These are phyloP conservation scores for Narcine bancroftii DNA, from an alignment of 2,113 vertebrate genomes.

Conservation along the genomic window DNA sequence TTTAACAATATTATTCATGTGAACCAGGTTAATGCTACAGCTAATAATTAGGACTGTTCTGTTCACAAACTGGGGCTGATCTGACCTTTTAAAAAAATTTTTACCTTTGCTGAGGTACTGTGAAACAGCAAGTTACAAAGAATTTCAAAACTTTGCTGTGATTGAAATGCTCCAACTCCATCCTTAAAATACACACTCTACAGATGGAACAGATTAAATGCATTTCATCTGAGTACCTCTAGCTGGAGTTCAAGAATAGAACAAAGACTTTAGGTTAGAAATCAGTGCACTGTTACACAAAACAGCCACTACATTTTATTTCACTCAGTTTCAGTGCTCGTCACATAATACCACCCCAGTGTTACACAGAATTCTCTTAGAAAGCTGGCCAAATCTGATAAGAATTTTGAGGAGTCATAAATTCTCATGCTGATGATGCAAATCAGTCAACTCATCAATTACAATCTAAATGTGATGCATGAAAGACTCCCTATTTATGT, in stretches of 20 bases:
- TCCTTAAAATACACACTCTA: neutral
- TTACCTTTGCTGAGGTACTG: neutral
- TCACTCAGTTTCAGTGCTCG: no score
- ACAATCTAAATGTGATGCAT: neutral
- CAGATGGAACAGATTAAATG: neutral
- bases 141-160: neutral
- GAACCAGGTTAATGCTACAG: neutral
- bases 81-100: no score
- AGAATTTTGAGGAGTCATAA: neutral
- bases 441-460: neutral
- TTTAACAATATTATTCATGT: neutral
- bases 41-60: neutral
- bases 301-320: no score
- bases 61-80: neutral
- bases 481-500: neutral
- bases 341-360: no score
- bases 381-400: neutral
- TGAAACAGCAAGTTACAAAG: neutral
- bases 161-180: neutral
- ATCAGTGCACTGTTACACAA: no score
- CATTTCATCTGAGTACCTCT: neutral
- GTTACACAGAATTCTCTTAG: neutral
- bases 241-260: neutral
- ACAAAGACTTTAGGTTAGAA: neutral
- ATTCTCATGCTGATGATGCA: conserved; percentile 11